phyloP scores from a whole-genome alignment of 2,888 invertebrate genomes.

The Lithophane semibrunnea region DNA sequence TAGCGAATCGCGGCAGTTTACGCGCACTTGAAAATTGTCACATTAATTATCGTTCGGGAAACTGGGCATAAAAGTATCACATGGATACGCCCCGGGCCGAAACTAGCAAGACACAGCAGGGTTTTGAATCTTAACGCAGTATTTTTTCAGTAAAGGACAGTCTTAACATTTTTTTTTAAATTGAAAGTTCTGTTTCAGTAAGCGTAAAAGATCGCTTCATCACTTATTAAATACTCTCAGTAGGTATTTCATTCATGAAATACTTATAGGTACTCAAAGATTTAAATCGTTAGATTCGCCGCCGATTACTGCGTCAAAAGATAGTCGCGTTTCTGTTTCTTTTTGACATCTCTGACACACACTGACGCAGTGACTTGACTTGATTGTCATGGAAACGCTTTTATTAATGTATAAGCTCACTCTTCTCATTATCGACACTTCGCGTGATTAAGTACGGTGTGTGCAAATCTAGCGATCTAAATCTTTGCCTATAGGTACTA shows the following conservation, averaged over 20 bases:
- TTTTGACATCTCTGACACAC: background rate
- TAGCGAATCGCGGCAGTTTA: background rate
- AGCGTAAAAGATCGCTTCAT: background rate
- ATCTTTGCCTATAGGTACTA: background rate
- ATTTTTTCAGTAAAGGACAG: background rate
- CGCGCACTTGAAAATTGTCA: background rate
- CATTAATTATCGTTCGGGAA: background rate
- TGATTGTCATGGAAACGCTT: background rate
- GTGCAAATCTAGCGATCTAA: background rate
- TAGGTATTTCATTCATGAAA: background rate
- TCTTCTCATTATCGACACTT: background rate
- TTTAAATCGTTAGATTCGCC: background rate
- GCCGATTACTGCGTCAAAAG: background rate
- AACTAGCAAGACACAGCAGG: background rate
- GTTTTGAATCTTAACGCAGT: background rate
- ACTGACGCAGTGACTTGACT: background rate
- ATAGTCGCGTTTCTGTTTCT: background rate
- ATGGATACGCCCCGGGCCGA: background rate
- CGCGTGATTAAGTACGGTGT: background rate
- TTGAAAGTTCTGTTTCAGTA: background rate
- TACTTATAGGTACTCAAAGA: background rate
- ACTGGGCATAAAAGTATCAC: background rate
- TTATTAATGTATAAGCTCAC: background rate
- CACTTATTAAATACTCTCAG: background rate
- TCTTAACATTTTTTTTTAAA: background rate